Base-by-base conservation (phyloP, 92 coral and sea anemone genomes). In the Epizoanthus rinbou region DNA sequence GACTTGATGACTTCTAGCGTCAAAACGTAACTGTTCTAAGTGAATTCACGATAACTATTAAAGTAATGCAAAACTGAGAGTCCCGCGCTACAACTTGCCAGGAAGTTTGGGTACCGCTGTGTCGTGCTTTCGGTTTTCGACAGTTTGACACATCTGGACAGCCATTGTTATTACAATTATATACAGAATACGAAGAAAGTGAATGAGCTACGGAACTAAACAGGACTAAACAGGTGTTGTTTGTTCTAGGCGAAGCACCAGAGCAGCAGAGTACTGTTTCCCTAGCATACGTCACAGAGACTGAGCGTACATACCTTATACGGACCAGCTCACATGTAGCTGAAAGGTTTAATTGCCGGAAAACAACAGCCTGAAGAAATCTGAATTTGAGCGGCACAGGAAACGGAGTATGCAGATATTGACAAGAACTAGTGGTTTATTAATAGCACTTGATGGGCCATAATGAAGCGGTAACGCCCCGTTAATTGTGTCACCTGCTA, bases 401-500 rank as follows among this genome's bases (percentile, higher is more conserved):
- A 50, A 13, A 50, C 3, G 54, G 54, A 50, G 54, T 50, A 2
- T 50, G 15, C 15, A 50, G 16, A 50, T 50, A 13, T 50, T 9
- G 54, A 50, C 70, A 37, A 60, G 7, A 68, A 52, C 45, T 14
- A 8, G 39, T 11, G 43, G 69, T 59, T 59, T 76, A 23, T 76
- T 76, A 25, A 22, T 35, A 60, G 22, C 23, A 78, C 21, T 37
- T 8, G 68, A 75, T 41, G 17, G 57, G 82, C 69, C 15, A 78
- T 78, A 62, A 76, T 41, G 41, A 37, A 45, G 16, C 82, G 39
- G 60, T 60, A 78, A 60, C 82, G 59, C 82, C 71, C 82, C 4
- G 57, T 78, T 60, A 78, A 21, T 65, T 2, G 43, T 78, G 70
- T 57, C 82, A 78, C 82, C 82, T 78, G 82, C 39, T 14, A 5